These are phyloP conservation scores for Clinocottus analis DNA, from an alignment of 2,113 vertebrate species.

Conservation along the genomic window DNA sequence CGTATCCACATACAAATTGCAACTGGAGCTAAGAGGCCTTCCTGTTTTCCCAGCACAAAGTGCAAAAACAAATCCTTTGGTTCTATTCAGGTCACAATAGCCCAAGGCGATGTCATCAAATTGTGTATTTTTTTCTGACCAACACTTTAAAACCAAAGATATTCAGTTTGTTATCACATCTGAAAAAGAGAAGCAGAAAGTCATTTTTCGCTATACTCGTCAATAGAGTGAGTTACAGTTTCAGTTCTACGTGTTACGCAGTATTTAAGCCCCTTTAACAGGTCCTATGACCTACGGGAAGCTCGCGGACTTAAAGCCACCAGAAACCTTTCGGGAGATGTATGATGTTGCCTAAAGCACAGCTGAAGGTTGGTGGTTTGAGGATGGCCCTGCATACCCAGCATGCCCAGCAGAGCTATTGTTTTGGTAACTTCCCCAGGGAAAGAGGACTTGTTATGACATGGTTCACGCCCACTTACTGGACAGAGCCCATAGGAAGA, in stretches of 20 bases:
- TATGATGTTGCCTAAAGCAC: constrained; percentile 12
- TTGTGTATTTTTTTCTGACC: neutral
- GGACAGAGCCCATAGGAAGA: constrained; percentile 45
- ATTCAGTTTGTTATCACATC: neutral
- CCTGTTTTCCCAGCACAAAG: neutral
- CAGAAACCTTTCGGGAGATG: constrained; percentile 7
- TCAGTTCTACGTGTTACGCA: neutral
- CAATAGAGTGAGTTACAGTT: fast-evolving
- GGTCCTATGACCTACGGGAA: neutral
- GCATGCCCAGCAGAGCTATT: constrained; percentile 61
- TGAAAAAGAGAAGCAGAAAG: neutral
- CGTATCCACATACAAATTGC: neutral
- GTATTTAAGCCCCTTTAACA: neutral
- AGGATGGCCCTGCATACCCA: constrained; percentile 46
- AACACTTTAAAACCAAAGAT: neutral
- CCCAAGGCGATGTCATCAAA: too few relatives aligned
- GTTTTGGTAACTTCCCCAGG: constrained; percentile 71
- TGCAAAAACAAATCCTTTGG: neutral
- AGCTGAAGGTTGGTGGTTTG: constrained; percentile 17
- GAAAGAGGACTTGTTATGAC: constrained; percentile 68
- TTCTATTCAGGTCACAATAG: neutral
- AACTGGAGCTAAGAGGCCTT: neutral
- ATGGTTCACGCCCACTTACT: constrained; percentile 65
- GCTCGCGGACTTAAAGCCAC: neutral
- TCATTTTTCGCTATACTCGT: too few relatives aligned